Percentiles rank a stretch among this genome's conserved stretches.
Evolutionary conservation across 2,797 vertebrate species (phyloP).

Genomic region (Ctenopoma kingsleyae): DNA sequence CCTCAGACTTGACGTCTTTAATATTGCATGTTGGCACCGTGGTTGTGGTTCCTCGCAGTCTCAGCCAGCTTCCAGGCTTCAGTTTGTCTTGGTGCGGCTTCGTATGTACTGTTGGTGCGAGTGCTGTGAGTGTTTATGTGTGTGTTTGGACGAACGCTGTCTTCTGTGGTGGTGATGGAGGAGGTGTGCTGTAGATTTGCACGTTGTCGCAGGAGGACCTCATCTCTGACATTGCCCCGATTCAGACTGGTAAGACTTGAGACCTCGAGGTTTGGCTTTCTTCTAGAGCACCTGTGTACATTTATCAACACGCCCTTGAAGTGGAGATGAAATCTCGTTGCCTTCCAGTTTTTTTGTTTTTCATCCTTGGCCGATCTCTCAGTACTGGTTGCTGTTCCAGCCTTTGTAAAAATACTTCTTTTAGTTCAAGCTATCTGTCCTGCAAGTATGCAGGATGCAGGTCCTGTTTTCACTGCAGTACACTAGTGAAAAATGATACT

Average conservation of each 20-base stretch:
- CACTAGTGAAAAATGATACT: neutral
- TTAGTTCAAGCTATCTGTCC: neutral
- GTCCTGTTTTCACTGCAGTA: neutral
- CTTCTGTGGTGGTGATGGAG: conserved; percentile 56
- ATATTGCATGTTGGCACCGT: conserved; percentile 77
- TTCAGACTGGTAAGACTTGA: conserved; percentile 67
- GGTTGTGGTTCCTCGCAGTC: conserved; percentile 39
- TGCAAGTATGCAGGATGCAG: neutral
- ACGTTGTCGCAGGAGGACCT: conserved; percentile 64
- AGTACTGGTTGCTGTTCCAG: neutral
- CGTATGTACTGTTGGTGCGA: neutral
- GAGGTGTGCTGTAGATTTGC: conserved; percentile 61
- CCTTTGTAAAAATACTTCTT: neutral
- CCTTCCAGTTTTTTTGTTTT: neutral
- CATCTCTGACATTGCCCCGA: conserved; percentile 45
- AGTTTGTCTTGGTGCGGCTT: conserved; percentile 27
- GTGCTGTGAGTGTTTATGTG: conserved; percentile 12
- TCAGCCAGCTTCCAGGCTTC: conserved; percentile 16
- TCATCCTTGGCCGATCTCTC: neutral
- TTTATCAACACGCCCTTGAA: neutral
- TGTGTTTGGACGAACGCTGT: neutral
- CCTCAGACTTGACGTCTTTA: conserved; percentile 71
- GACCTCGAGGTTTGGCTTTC: neutral
- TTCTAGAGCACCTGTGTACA: neutral
- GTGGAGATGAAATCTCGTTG: neutral